Base-by-base conservation (phyloP, 2,888 invertebrate genomes). In the Biston stratarius region DNA sequence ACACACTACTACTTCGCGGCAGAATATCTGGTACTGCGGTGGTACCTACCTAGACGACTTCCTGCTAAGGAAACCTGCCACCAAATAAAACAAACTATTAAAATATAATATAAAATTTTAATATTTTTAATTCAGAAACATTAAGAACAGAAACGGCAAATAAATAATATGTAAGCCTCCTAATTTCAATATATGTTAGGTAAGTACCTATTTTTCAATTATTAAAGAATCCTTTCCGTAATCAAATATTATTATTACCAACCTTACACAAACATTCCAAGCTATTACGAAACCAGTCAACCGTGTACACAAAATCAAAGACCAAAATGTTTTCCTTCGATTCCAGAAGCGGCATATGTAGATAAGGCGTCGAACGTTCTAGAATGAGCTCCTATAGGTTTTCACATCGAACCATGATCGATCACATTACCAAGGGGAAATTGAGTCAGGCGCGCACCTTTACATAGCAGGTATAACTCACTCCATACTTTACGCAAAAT, bases 391-490 rank as follows among this genome's bases (percentile, higher is more conserved):
- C 67, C 65, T 70, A 69, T 69, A 63, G 62, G 49, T 60, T 64
- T 53, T 60, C 48, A 61, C 59, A 58, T n/a, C 49, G 62, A 62
- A 56, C 67, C 69, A 73, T 83, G 82, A 86, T 86, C 81, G 85
- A 86, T 86, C 84, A 81, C 78, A 79, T 83, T 74, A 78, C 74
- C 73, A 76, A 73, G 75, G 76, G 83, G 85, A 86, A 83, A 85
- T 85, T 84, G 84, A 83, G 80, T 85, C 73, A 72, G 76, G 77
- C 77, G 67, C 71, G 73, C 74, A 77, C 80, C 78, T 79, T 70
- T 56, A 67, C 71, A 70, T 75, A 72, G 71, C 64, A 72, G 64
- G 57, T 66, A 70, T 64, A 67, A 67, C 60, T 72, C 64, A 56
- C 56, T 64, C 61, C 53, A 61, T 59, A 58, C 69, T 64, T 62